Conservation (phyloP, 2,888 invertebrate genomes). For the Cephalotes varians region DNA sequence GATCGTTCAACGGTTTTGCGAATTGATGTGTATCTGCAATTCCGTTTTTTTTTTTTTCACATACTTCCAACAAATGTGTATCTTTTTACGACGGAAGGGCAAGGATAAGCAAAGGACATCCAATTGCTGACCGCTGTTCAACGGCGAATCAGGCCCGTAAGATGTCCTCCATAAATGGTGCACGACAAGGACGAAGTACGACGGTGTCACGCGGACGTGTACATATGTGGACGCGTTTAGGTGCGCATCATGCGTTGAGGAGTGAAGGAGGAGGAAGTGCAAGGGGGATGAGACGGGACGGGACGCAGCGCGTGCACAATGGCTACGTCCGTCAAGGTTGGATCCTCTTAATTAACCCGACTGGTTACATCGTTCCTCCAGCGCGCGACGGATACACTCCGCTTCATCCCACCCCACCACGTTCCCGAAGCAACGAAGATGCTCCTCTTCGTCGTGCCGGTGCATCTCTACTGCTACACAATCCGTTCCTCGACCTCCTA, state of each 20-base stretch:
- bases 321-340: constrained; percentile 81
- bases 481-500: constrained; percentile 68
- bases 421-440: constrained; percentile 58
- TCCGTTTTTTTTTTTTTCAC: too few relatives aligned
- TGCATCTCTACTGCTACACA: background rate
- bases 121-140: constrained; percentile 14
- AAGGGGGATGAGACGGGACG: constrained; percentile 30
- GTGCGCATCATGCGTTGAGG: constrained; percentile 67
- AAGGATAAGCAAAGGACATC: background rate
- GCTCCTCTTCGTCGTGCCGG: constrained; percentile 59
- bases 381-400: constrained; percentile 68
- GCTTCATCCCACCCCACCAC: constrained; percentile 57
- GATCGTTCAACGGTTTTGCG: background rate
- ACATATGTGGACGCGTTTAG: constrained; percentile 74
- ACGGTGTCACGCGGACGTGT: constrained; percentile 70
- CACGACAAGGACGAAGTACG: constrained; percentile 73
- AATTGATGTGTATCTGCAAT: background rate
- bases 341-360: constrained; percentile 84
- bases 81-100: background rate
- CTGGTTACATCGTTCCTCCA: constrained; percentile 75
- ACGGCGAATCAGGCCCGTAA: constrained; percentile 10
- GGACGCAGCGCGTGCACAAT: constrained; percentile 77
- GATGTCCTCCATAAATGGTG: constrained; percentile 70
- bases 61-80: background rate
- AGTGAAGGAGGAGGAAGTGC: constrained; percentile 40